A percentile compares a stretch with the other conserved stretches of the same genome.
Conservation (phyloP, 2,888 invertebrate genomes). For the Osmoderma eremita region DNA sequence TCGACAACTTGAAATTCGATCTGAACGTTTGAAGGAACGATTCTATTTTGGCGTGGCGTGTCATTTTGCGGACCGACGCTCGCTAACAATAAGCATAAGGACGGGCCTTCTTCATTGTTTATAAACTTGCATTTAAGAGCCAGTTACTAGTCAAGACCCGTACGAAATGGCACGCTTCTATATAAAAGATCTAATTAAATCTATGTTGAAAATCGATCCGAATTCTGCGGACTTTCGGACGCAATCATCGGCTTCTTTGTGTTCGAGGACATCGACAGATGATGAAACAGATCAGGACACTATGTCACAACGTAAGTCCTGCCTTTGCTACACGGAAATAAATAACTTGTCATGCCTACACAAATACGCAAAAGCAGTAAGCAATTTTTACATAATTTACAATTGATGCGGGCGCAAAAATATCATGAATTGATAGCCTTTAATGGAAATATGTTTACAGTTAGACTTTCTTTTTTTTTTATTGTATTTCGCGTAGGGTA, state of each 20-base stretch:
- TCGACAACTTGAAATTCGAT: slow-evolving; percentile 3
- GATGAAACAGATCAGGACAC: slow-evolving; percentile 43
- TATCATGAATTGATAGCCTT: too few relatives aligned
- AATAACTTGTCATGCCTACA: background rate
- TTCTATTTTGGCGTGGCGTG: background rate
- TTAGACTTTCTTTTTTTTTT: too few relatives aligned
- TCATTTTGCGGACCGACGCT: background rate
- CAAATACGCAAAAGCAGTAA: too few relatives aligned
- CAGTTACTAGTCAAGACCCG: background rate
- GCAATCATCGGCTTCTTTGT: slow-evolving; percentile 41
- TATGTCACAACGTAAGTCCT: slow-evolving; percentile 33
- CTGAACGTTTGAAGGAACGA: slow-evolving; percentile 9
- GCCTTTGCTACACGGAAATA: background rate
- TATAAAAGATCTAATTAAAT: slow-evolving; percentile 58
- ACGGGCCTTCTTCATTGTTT: slow-evolving; percentile 24
- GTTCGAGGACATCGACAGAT: slow-evolving; percentile 42
- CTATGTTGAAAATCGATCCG: slow-evolving; percentile 48
- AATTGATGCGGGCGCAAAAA: too few relatives aligned
- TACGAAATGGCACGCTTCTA: slow-evolving; percentile 53
- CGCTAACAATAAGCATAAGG: background rate
- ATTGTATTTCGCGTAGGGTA: too few relatives aligned
- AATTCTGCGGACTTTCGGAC: slow-evolving; percentile 40
- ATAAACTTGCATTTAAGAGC: slow-evolving; percentile 1
- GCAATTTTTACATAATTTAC: too few relatives aligned
- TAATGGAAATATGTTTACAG: too few relatives aligned